These are phyloP conservation scores for Acleris literana DNA, from an alignment of 2,888 invertebrate species.

Conservation along the genomic window DNA sequence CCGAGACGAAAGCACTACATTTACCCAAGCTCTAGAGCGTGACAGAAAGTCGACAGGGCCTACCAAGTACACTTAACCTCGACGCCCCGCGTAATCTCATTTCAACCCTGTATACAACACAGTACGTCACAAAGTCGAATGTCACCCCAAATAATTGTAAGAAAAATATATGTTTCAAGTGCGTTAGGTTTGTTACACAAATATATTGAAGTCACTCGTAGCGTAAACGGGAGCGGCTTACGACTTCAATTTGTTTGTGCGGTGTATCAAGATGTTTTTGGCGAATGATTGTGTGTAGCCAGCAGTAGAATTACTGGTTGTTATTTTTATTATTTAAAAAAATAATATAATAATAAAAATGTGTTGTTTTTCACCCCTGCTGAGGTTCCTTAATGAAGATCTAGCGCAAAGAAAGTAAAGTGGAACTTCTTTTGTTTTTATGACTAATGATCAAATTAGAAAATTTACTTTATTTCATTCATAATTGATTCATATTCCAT, in stretches of 20 bases:
- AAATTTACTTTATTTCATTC: too few relatives aligned
- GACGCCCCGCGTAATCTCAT: neutral
- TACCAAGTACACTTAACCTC: conserved; percentile 26
- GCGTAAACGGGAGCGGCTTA: conserved; percentile 6
- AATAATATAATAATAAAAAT: too few relatives aligned
- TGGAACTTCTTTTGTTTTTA: too few relatives aligned
- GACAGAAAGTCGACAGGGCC: conserved; percentile 25
- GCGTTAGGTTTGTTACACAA: conserved; percentile 18
- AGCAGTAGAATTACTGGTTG: too few relatives aligned
- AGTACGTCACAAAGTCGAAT: conserved; percentile 11
- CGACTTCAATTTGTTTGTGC: neutral
- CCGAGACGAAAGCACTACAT: conserved; percentile 22
- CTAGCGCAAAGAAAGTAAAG: too few relatives aligned
- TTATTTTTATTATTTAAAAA: too few relatives aligned
- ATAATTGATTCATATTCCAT: too few relatives aligned
- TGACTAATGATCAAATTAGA: too few relatives aligned
- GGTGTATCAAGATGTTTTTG: neutral
- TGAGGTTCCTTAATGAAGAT: too few relatives aligned
- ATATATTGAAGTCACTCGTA: conserved; percentile 25
- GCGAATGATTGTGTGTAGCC: too few relatives aligned
- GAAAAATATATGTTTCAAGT: conserved; percentile 21
- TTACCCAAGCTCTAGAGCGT: conserved; percentile 23
- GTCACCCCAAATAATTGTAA: conserved; percentile 10
- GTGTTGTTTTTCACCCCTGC: too few relatives aligned
- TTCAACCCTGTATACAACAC: neutral